Evolutionary conservation across 2,113 vertebrate species (phyloP).

Genomic region (Pelecanus crispus): DNA sequence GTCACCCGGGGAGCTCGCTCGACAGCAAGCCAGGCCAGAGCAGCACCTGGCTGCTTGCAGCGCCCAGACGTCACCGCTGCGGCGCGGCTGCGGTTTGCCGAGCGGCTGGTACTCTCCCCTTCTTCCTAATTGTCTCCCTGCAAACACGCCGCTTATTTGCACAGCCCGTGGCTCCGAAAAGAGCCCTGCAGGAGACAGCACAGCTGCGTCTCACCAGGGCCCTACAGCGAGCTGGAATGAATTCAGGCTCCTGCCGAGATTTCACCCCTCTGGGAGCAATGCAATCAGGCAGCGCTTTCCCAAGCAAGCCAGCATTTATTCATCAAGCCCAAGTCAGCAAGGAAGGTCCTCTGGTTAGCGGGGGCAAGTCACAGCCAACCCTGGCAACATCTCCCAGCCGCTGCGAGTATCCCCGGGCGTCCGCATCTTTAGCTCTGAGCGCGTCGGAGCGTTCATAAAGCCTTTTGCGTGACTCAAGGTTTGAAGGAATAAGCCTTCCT

Average conservation of each 20-base stretch:
- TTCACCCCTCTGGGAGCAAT: neutral
- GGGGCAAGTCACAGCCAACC: neutral
- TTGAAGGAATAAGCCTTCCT: neutral
- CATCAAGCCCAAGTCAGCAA: neutral
- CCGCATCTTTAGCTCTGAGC: neutral
- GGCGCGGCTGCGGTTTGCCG: neutral
- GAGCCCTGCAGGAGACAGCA: neutral
- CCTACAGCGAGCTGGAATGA: neutral
- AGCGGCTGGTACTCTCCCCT: neutral
- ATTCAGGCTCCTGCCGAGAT: neutral
- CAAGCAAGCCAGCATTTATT: neutral
- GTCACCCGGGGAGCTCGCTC: neutral
- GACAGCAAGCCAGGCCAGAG: neutral
- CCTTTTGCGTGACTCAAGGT: rapidly evolving
- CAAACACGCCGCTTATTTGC: neutral
- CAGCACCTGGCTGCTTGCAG: neutral
- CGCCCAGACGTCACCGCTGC: neutral
- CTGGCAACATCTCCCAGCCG: neutral
- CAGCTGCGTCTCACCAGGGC: neutral
- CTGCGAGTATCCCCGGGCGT: neutral
- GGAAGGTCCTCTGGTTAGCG: neutral
- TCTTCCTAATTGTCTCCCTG: neutral
- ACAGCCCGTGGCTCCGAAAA: neutral
- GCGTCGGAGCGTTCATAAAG: rapidly evolving
- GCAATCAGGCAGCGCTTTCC: neutral